Percentiles rank a stretch among this genome's conserved stretches.
These are phyloP conservation scores for Telenomus remus DNA, from an alignment of 1,140 invertebrate genomes.

Conservation along the genomic window DNA sequence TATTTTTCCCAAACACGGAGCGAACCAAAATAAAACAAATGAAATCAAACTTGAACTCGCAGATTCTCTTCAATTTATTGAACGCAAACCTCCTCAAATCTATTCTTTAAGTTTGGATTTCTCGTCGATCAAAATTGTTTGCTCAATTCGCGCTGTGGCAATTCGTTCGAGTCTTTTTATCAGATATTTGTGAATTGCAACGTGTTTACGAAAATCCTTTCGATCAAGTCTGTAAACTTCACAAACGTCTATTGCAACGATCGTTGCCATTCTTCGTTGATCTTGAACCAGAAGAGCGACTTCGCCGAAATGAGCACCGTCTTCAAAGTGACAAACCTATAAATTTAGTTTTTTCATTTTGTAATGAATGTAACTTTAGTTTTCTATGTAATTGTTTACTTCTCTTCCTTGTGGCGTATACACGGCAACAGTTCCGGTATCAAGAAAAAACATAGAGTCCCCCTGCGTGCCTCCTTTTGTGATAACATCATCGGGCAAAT, in stretches of 20 bases:
- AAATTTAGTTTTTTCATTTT: slow-evolving; percentile 4
- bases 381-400: slow-evolving; percentile 60
- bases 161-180: slow-evolving; percentile 66
- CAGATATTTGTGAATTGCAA: slow-evolving; percentile 63
- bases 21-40: slow-evolving; percentile 70
- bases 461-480: slow-evolving; percentile 76
- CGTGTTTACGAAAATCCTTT: slow-evolving; percentile 74
- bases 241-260: slow-evolving; percentile 68
- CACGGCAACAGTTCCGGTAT: slow-evolving; percentile 77
- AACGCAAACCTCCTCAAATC: not conserved
- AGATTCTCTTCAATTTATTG: not conserved
- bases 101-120: slow-evolving; percentile 54
- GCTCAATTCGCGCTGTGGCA: slow-evolving; percentile 66
- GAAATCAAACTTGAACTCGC: not conserved
- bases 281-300: slow-evolving; percentile 71
- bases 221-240: slow-evolving; percentile 71
- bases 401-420: slow-evolving; percentile 78
- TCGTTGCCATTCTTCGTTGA: slow-evolving; percentile 67
- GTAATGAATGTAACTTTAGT: not conserved
- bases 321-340: slow-evolving; percentile 76
- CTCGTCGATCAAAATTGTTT: slow-evolving; percentile 64
- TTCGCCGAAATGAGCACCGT: slow-evolving; percentile 77
- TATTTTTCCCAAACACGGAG: slow-evolving; percentile 71
- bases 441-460: slow-evolving; percentile 79
- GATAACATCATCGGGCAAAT: slow-evolving; percentile 72